A percentile compares a stretch with the other conserved stretches of the same genome.
Conservation (phyloP, 2,797 vertebrate genomes). For the Pteropus rufus region DNA sequence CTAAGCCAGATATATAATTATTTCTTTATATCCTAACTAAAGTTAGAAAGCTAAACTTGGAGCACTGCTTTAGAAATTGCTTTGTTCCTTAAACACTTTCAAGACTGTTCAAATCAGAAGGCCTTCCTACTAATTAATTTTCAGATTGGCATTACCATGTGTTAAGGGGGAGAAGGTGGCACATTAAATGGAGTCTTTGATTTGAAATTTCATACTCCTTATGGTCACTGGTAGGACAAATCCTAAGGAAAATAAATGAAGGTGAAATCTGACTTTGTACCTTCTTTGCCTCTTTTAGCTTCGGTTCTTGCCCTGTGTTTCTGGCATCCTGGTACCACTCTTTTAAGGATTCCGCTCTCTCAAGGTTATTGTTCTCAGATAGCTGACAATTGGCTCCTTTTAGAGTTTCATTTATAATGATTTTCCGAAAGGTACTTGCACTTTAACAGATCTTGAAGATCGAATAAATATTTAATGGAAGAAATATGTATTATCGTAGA, state of each 20-base stretch:
- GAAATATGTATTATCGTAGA: background rate
- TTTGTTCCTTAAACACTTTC: conserved; percentile 40
- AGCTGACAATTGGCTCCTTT: background rate
- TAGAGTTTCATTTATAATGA: background rate
- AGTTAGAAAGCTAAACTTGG: conserved; percentile 66
- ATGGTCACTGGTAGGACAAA: background rate
- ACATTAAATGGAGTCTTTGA: background rate
- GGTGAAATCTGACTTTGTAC: background rate
- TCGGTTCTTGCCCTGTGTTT: background rate
- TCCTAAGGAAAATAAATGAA: background rate
- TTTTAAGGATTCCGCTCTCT: background rate
- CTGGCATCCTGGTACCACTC: background rate
- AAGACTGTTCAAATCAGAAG: conserved; percentile 39
- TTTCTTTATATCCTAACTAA: conserved; percentile 67
- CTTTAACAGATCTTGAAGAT: background rate
- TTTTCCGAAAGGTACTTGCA: background rate
- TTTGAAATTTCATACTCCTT: conserved; percentile 29
- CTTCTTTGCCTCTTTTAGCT: background rate
- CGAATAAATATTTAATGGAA: background rate
- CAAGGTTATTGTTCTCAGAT: background rate
- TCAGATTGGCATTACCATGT: background rate
- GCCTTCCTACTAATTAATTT: conserved; percentile 50
- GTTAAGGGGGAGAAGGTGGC: background rate
- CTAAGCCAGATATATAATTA: conserved; percentile 63
- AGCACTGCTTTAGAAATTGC: conserved; percentile 39